These are phyloP conservation scores for Paracanthobrama guichenoti DNA, from an alignment of 2,113 vertebrate genomes.

Conservation along the genomic window DNA sequence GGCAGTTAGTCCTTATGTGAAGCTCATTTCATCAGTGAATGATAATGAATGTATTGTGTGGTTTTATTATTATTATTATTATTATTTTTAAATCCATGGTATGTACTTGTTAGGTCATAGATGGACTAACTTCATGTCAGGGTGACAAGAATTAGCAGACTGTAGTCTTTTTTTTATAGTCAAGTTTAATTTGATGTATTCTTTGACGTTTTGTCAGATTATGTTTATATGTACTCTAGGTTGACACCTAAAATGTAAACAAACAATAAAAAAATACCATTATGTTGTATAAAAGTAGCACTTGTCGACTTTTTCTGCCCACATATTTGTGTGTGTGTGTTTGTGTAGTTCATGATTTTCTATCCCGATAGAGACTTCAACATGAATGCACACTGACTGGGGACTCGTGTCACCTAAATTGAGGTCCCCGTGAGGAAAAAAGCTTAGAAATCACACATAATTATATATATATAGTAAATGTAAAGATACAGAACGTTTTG, in stretches of 20 bases:
- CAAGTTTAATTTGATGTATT: conserved; percentile 74
- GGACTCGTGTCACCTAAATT: too few relatives aligned
- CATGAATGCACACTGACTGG: too few relatives aligned
- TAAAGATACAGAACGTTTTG: too few relatives aligned
- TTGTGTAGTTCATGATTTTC: too few relatives aligned
- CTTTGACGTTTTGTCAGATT: conserved; percentile 66
- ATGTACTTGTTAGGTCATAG: conserved; percentile 66
- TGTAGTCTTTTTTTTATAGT: conserved; percentile 60
- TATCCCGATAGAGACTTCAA: too few relatives aligned
- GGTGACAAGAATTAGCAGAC: conserved; percentile 50
- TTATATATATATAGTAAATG: too few relatives aligned
- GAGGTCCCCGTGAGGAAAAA: too few relatives aligned
- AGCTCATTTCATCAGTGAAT: conserved; percentile 63
- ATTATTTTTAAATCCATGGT: conserved; percentile 61
- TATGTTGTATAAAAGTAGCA: conserved; percentile 40
- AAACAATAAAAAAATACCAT: conserved; percentile 65
- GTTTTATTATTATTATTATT: conserved; percentile 55
- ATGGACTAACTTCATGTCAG: conserved; percentile 61
- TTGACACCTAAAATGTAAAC: conserved; percentile 71
- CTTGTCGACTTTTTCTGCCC: neutral
- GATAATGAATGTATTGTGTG: conserved; percentile 73
- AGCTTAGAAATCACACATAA: too few relatives aligned
- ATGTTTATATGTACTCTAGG: conserved; percentile 73
- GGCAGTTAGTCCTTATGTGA: conserved; percentile 60
- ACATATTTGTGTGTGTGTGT: neutral